Base-by-base conservation (phyloP, 2,888 invertebrate species). In the Galerucella calmariensis region DNA sequence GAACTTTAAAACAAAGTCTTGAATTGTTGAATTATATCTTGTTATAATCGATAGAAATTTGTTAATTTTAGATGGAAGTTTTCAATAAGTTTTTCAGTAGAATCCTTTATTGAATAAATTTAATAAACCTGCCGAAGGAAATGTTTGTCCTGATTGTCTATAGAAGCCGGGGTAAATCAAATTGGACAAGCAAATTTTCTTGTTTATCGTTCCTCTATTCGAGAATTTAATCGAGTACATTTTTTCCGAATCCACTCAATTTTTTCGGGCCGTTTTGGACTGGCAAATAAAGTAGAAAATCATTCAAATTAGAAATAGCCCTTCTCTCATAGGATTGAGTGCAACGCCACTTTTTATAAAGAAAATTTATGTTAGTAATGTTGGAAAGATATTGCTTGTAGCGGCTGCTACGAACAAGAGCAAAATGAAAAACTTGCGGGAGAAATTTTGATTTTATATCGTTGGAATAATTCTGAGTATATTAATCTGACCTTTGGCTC, bases 261-360 rank as follows among this genome's bases (percentile, higher is more conserved):
- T 70, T 53, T 61, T 51, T 70, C 63, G 56, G 53, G 63, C 16
- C 70, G 44, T 5, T 62, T 65, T 41, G 56, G 71, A 44, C 56
- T 63, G 41, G 56, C 56, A 41, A 11, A 53, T 58, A 41, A 71
- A 71, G 27, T 65, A 62, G 44, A 71, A 71, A 71, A 71, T 71
- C 71, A 71, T 71, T 71, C 71, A 71, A 71, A 71, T 71, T 71
- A 65, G 71, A 56, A 70, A 51, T 58, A 56, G 44, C 63, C 69
- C 20, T 56, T 20, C 65, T 70, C 63, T 65, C 44, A 20, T 14
- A 44, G 24, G 44, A 59, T 59, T 59, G 59, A 59, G 59, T 59
- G 62, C 16, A 62, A 41, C 41, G 41, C 62, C 62, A 41, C 41
- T 62, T 62, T 62, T 62, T 41, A 62, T 62, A 62, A 35, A 16